Base-by-base conservation (phyloP, 1,140 invertebrate genomes). In the Drosophila yakuba region DNA sequence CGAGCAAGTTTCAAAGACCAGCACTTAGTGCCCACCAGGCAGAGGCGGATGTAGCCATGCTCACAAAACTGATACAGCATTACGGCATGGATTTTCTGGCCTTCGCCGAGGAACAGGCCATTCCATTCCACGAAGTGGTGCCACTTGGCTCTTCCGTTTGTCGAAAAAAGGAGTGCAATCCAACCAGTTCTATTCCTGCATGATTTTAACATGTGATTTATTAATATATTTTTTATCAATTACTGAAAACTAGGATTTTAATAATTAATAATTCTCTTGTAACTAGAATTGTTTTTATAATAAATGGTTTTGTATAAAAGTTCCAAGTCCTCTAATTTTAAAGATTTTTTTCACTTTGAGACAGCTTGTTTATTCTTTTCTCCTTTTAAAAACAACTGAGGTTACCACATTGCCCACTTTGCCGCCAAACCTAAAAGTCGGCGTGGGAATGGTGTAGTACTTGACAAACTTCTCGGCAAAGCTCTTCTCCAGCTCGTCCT, bases 361-460 rank as follows among this genome's bases (percentile, higher is more conserved):
- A 32, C 32, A 32, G 10, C 32, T 8, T 32, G 32, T 32, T 32
- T 32, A 5, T 14, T 17, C n/a, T 39, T 35, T 47, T 45, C n/a
- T 75, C 23, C 89, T 91, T 17, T 76, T 91, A 74, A 97, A 97
- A 5, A 97, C 94, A 11, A 97, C 93, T 63, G 95, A 95, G 1
- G 96, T 96, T 11, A 97, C 95, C 63, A 95, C 94, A 80, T 94
- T 96, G 55, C 97, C 97, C 25, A 94, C 94, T 93, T 96, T 95
- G 47, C 97, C 97, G 43, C 97, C 97, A 93, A 98, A 98, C 76
- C 95, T 94, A 91, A 97, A 97, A 36, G 94, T 94, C 5, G 97
- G 96, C 7, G 96, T 95, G 36, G 96, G 96, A 81, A 98, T 95
- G 6, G 94, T 93, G 32, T 94, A 91, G 57, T 94, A 76, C 1